Conservation (phyloP, 1,140 invertebrate species). For the Bradynema listronoti region DNA sequence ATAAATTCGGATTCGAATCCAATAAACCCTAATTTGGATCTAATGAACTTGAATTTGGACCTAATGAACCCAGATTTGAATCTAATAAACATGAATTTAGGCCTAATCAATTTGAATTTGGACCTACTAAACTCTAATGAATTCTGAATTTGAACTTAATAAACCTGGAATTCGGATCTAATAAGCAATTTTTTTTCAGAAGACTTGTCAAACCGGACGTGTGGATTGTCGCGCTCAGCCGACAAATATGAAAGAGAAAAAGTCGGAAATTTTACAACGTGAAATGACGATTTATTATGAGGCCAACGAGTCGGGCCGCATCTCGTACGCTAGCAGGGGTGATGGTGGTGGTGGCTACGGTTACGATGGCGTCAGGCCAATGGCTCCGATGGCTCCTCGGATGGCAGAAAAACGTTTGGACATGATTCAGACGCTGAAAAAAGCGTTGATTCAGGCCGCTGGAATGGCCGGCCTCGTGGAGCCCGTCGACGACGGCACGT, state of each 20-base stretch:
- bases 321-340: too few relatives aligned
- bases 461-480: slow-evolving; percentile 34
- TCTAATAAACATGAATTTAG: not conserved
- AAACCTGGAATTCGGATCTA: too few relatives aligned
- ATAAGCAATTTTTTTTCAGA: slow-evolving; percentile 13
- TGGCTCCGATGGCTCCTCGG: slow-evolving; percentile 17
- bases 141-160: too few relatives aligned
- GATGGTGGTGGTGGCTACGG: too few relatives aligned
- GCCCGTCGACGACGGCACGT: slow-evolving; percentile 45
- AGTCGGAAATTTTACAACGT: slow-evolving; percentile 26
- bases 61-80: not conserved
- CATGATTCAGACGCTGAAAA: slow-evolving; percentile 36
- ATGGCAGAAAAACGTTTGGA: slow-evolving; percentile 38
- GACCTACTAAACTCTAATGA: not conserved
- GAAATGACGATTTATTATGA: slow-evolving; percentile 29
- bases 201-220: slow-evolving; percentile 28
- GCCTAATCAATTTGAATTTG: not conserved
- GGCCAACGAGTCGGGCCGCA: too few relatives aligned
- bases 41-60: too few relatives aligned
- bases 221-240: slow-evolving; percentile 31
- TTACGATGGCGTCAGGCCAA: slow-evolving; percentile 17
- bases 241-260: slow-evolving; percentile 20
- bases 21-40: too few relatives aligned
- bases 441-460: slow-evolving; percentile 27
- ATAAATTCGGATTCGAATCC: too few relatives aligned